Evolutionary conservation across 2,888 invertebrate genomes (phyloP).

Genomic region (Tethea ocularis): DNA sequence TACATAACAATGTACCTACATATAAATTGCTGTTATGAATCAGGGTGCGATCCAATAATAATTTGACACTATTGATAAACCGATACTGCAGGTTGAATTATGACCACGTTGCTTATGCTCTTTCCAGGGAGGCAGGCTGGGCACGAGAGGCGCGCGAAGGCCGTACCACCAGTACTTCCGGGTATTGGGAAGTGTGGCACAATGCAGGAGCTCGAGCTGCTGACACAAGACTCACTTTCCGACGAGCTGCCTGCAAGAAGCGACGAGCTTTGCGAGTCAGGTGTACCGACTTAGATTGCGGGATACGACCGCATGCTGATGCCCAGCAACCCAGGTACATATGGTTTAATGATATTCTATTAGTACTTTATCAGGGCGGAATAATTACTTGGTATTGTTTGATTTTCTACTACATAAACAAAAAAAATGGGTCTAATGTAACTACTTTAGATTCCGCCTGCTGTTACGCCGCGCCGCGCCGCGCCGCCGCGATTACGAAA

Average conservation of each 20-base stretch:
- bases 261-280: slow-evolving; percentile 87
- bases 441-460: background rate
- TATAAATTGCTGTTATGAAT: too few relatives aligned
- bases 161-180: slow-evolving; percentile 57
- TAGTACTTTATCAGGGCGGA: too few relatives aligned
- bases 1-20: too few relatives aligned
- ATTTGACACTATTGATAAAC: too few relatives aligned
- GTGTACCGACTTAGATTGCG: slow-evolving; percentile 88
- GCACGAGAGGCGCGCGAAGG: slow-evolving; percentile 74
- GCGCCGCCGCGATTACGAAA: too few relatives aligned
- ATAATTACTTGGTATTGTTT: background rate
- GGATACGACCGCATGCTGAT: slow-evolving; percentile 86
- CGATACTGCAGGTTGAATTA: background rate
- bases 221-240: slow-evolving; percentile 86
- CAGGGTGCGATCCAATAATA: too few relatives aligned
- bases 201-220: slow-evolving; percentile 76
- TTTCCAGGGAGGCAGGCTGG: slow-evolving; percentile 66
- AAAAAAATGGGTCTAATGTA: too few relatives aligned
- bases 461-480: too few relatives aligned
- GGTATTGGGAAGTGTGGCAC: slow-evolving; percentile 86
- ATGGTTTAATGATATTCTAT: background rate
- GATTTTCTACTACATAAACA: background rate
- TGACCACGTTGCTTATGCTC: background rate
- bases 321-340: slow-evolving; percentile 86
- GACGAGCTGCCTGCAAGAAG: slow-evolving; percentile 84